These are phyloP conservation scores for Cacoxenus indagator DNA, from an alignment of 2,888 invertebrate species.

Conservation along the genomic window DNA sequence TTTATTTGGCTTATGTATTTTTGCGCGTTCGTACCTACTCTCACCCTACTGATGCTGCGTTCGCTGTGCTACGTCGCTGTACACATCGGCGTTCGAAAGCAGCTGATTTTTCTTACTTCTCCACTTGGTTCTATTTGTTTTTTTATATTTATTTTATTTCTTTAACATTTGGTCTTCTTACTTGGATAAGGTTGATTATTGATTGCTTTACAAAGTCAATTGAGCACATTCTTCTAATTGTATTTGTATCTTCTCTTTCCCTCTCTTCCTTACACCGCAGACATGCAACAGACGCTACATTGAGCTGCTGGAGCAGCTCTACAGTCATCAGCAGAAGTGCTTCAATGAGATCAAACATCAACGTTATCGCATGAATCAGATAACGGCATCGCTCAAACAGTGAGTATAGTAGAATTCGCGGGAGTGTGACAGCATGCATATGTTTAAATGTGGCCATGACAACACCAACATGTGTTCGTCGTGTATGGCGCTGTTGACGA, in stretches of 20 bases:
- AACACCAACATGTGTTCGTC: no score
- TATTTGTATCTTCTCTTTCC: not conserved
- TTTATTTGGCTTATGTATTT: not conserved
- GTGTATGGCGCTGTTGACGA: no score
- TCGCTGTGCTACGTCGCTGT: no score
- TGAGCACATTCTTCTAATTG: no score
- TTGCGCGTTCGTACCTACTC: not conserved
- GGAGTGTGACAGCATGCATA: not conserved
- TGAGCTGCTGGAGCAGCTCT: slow-evolving; percentile 86
- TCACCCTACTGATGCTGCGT: not conserved
- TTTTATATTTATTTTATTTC: not conserved
- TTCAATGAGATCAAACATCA: slow-evolving; percentile 91
- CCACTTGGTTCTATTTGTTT: not conserved
- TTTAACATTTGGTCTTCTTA: no score
- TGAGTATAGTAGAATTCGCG: slow-evolving; percentile 71
- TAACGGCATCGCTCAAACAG: slow-evolving; percentile 84
- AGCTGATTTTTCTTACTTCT: no score
- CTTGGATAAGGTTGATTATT: no score
- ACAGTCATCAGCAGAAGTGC: slow-evolving; percentile 87
- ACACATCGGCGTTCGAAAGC: not conserved
- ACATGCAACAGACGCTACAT: slow-evolving; percentile 83
- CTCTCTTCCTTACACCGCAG: slow-evolving; percentile 28
- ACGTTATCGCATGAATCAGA: slow-evolving; percentile 88
- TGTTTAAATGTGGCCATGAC: not conserved
- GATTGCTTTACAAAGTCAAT: no score